Base-by-base conservation (phyloP, 1,140 invertebrate genomes). In the Drosophila sproati region DNA sequence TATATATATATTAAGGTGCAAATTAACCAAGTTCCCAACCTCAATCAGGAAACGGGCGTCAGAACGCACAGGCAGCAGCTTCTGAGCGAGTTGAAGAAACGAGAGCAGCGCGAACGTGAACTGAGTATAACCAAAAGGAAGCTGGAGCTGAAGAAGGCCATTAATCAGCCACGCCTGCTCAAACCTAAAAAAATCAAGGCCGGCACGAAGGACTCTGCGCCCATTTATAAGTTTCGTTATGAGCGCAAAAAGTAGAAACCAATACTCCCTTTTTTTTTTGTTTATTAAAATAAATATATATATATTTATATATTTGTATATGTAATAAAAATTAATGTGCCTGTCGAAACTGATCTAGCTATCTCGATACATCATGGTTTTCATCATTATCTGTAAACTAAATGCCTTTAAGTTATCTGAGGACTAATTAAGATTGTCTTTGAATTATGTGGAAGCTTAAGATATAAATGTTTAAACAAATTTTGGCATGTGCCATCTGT, bases 181-280 rank as follows among this genome's bases (percentile, higher is more conserved):
- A 95, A 95, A 81, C 96, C 95, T 2, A 96, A 94, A 93, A 94
- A 94, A 80, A 77, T 98, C 0, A 93, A 94, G 73, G 92, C 93
- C 10, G 97, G 95, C 3, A 96, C 95, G 1, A 96, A 95, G 77
- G 91, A 94, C 34, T 92, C 94, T 12, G 95, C 98, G 4, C 96
- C 98, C 1, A 94, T 98, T 5, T 98, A 97, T 91, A 94, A 96
- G 91, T 99, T 98, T 95, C 95, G 95, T 76, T 97, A 95, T 91
- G 95, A 98, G 91, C 94, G 98, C 64, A 98, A 98, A 93, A 95
- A 95, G 93, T 97, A 55, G 77, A 50, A n/a, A 43, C 10, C 39
- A 3, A 5, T 41, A n/a, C 20, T 20, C 20, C 20, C 20, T 2
- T 20, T 20, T 20, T 20, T 20, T 20, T 20, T 20, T 20, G 20